A percentile compares a stretch with the other conserved stretches of the same genome.
phyloP scores from a whole-genome alignment of 2,888 invertebrate species.

The Urechis unicinctus region DNA sequence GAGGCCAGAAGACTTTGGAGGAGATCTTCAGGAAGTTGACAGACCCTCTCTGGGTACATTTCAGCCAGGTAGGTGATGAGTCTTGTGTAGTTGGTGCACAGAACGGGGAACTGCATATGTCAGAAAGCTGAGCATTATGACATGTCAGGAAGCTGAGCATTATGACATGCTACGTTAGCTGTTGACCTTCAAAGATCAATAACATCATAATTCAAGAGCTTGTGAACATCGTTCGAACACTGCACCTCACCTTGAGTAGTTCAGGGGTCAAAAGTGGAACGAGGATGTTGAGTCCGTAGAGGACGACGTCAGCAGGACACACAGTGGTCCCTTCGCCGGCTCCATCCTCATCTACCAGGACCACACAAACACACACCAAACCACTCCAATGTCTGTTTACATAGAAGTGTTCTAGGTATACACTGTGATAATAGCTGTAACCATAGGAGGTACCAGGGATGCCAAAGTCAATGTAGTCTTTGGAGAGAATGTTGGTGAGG shows the following conservation, averaged over 20 bases:
- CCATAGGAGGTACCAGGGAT: background rate
- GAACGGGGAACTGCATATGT: slow-evolving; percentile 57
- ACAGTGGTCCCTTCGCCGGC: slow-evolving; percentile 3
- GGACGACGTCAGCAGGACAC: slow-evolving; percentile 57
- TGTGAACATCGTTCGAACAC: background rate
- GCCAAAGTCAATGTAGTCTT: slow-evolving; percentile 56
- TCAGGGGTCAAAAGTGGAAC: slow-evolving; percentile 69
- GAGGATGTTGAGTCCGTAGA: slow-evolving; percentile 66
- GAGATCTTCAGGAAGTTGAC: slow-evolving; percentile 37
- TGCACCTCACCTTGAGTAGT: slow-evolving; percentile 55
- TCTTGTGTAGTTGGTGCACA: slow-evolving; percentile 63
- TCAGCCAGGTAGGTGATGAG: slow-evolving; percentile 64
- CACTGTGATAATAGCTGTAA: background rate
- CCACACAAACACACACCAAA: background rate
- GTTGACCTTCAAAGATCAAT: too few species aligned
- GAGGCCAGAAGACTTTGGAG: slow-evolving; percentile 44
- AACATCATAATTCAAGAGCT: too few species aligned
- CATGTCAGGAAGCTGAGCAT: background rate
- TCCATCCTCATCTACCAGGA: slow-evolving; percentile 8
- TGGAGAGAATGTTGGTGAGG: slow-evolving; percentile 59
- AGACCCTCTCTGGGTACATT: slow-evolving; percentile 61
- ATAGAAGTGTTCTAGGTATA: background rate
- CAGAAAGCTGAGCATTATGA: background rate
- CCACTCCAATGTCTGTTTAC: background rate
- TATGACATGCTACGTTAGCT: background rate